These are phyloP conservation scores for Conistra vaccinii DNA, from an alignment of 2,888 invertebrate species.

Conservation along the genomic window DNA sequence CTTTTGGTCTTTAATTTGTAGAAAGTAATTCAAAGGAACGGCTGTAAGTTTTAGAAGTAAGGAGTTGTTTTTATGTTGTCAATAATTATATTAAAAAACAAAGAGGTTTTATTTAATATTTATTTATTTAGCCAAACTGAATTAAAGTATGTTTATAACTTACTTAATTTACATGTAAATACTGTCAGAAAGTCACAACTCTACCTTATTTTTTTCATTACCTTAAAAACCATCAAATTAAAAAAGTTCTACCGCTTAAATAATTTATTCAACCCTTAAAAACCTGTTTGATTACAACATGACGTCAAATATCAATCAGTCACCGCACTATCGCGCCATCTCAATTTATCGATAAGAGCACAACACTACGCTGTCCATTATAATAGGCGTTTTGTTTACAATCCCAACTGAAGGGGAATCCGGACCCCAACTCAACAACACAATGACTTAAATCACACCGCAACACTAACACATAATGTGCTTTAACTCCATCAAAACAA, in stretches of 20 bases:
- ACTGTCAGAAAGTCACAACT: neutral
- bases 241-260: neutral
- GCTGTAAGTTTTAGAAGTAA: neutral
- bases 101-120: neutral
- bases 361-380: conserved; percentile 84
- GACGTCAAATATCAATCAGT: conserved; percentile 56
- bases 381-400: conserved; percentile 90
- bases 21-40: neutral
- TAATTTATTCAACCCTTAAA: conserved; percentile 37
- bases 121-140: too few species aligned
- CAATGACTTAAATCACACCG: conserved; percentile 67
- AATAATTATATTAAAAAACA: neutral
- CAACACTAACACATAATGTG: conserved; percentile 57
- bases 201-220: neutral
- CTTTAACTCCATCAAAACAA: conserved; percentile 46
- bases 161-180: neutral
- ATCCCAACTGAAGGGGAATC: conserved; percentile 86
- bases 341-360: conserved; percentile 68
- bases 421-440: conserved; percentile 54
- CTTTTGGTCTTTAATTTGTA: conserved; percentile 4
- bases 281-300: conserved; percentile 37
- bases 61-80: neutral
- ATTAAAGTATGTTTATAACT: neutral
- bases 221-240: conserved; percentile 2
- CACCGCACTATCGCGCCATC: conserved; percentile 58